A percentile compares a stretch with the other conserved stretches of the same genome.
These are phyloP conservation scores for Labia minor DNA, from an alignment of 2,888 invertebrate genomes.

Conservation along the genomic window DNA sequence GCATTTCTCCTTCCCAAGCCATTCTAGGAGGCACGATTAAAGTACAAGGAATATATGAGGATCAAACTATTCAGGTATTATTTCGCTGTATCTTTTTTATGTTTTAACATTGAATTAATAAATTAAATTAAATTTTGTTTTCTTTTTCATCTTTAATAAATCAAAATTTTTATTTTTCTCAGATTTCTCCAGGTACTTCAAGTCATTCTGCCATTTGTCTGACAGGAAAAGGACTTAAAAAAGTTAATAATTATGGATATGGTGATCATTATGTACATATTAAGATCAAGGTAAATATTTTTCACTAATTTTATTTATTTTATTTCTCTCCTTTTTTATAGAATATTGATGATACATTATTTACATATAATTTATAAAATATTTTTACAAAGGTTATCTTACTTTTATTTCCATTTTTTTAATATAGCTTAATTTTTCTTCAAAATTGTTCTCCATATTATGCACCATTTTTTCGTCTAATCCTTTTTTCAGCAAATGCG, in stretches of 20 bases:
- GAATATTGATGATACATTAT: too few species aligned
- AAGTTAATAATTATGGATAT: slow-evolving; percentile 77
- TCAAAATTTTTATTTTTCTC: slow-evolving; percentile 25
- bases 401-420: too few species aligned
- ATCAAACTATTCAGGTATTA: slow-evolving; percentile 75
- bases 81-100: slow-evolving; percentile 20
- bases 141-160: not conserved
- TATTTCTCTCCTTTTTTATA: too few species aligned
- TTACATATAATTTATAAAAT: too few species aligned
- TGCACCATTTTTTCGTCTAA: too few species aligned
- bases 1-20: slow-evolving; percentile 83
- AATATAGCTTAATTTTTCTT: too few species aligned
- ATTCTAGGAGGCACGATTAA: slow-evolving; percentile 85
- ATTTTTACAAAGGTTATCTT: too few species aligned
- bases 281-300: slow-evolving; percentile 57
- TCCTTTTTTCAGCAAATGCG: too few species aligned
- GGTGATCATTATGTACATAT: slow-evolving; percentile 96
- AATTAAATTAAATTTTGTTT: slow-evolving; percentile 14
- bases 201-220: slow-evolving; percentile 82
- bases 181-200: slow-evolving; percentile 84
- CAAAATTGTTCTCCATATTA: too few species aligned
- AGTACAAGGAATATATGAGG: slow-evolving; percentile 90
- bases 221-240: slow-evolving; percentile 83
- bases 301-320: too few species aligned
- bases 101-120: not conserved